These are phyloP conservation scores for Hippopotamus amphibius DNA, from an alignment of 2,113 vertebrate species.

Conservation along the genomic window DNA sequence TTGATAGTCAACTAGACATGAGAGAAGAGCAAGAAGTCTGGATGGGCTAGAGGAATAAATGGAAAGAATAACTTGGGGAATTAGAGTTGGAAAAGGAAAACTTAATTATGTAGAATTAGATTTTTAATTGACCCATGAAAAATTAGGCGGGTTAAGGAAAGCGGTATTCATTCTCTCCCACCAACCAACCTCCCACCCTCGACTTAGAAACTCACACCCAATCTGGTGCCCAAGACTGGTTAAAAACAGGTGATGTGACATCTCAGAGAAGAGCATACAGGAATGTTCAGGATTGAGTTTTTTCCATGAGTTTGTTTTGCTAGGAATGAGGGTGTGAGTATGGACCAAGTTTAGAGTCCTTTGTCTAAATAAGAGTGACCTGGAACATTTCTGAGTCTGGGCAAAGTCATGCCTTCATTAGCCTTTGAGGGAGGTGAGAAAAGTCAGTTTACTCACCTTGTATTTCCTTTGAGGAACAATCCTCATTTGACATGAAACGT, in stretches of 20 bases:
- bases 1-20: not conserved
- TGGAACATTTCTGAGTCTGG: not conserved
- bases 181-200: too few species aligned
- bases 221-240: not conserved
- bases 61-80: not conserved
- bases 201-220: too few species aligned
- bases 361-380: not conserved
- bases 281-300: not conserved
- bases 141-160: too few species aligned
- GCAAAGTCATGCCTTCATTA: not conserved
- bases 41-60: not conserved
- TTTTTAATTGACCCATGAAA: not conserved
- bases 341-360: not conserved
- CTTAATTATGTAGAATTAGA: not conserved
- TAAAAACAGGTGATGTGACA: not conserved
- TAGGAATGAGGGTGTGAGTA: not conserved
- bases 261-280: not conserved
- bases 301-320: not conserved
- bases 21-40: not conserved
- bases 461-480: not conserved
- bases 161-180: too few species aligned
- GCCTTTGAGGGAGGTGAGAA: not conserved
- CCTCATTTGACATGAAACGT: not conserved
- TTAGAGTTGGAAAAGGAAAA: not conserved
- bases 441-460: not conserved